Percentiles rank a stretch among this genome's conserved stretches.
phyloP scores from a whole-genome alignment of 2,797 vertebrate genomes.

The Mus spretus region DNA sequence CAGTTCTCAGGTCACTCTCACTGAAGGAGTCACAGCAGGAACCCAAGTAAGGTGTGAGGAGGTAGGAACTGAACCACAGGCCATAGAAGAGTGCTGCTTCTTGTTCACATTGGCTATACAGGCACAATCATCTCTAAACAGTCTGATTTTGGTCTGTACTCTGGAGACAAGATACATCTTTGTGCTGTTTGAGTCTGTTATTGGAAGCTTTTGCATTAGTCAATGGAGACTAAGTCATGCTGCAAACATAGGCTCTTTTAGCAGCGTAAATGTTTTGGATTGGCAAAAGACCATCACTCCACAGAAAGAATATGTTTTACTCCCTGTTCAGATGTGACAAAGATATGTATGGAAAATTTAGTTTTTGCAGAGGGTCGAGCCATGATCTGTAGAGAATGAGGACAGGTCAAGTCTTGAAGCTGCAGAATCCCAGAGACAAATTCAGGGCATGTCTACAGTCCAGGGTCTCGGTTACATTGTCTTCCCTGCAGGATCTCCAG shows the following conservation, averaged over 20 bases:
- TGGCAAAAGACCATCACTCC: background rate
- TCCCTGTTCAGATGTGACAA: background rate
- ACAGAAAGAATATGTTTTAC: background rate
- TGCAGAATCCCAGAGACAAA: background rate
- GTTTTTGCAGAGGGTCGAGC: background rate
- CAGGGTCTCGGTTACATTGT: background rate
- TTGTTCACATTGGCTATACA: background rate
- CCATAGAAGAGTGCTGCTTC: background rate
- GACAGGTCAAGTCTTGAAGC: background rate
- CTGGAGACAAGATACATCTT: background rate
- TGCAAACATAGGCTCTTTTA: background rate
- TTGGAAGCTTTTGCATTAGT: background rate
- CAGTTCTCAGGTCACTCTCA: background rate
- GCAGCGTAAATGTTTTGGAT: background rate
- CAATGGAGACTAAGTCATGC: background rate
- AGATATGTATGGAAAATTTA: background rate
- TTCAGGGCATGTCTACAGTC: background rate
- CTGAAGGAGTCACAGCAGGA: background rate
- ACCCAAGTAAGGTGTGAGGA: background rate
- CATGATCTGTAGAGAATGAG: background rate
- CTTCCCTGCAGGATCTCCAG: background rate
- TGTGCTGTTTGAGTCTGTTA: background rate
- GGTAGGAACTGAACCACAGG: background rate
- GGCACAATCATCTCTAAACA: background rate
- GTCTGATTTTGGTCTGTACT: background rate